These are phyloP conservation scores for Oriolus oriolus DNA, from an alignment of 2,113 vertebrate genomes.

Conservation along the genomic window DNA sequence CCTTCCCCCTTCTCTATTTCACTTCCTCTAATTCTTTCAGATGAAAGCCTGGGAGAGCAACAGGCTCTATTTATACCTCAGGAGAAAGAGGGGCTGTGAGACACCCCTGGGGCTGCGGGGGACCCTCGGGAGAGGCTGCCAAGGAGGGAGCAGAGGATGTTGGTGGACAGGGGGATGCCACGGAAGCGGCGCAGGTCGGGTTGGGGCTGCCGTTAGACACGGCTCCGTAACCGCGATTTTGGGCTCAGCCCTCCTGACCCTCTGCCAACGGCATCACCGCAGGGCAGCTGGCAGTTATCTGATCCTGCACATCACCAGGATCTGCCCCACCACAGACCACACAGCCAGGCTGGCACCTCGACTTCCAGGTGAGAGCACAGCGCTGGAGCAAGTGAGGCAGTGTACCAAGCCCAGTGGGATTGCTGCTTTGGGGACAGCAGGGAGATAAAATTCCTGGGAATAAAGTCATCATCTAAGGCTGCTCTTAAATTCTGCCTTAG, in stretches of 20 bases:
- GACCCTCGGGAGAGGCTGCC: background rate
- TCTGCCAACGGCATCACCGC: background rate
- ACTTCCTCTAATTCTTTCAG: background rate
- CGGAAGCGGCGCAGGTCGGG: fast-evolving
- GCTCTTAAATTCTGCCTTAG: background rate
- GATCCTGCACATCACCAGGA: background rate
- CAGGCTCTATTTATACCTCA: background rate
- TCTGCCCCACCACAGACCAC: background rate
- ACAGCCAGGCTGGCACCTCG: fast-evolving
- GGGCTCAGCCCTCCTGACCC: background rate
- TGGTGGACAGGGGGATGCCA: background rate
- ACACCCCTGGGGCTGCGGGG: background rate
- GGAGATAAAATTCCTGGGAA: background rate
- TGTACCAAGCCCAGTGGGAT: fast-evolving
- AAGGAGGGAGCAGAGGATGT: background rate
- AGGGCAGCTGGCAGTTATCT: background rate
- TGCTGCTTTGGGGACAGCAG: background rate
- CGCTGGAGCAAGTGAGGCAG: fast-evolving
- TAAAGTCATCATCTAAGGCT: background rate
- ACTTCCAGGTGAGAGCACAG: background rate
- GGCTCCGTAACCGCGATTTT: fast-evolving
- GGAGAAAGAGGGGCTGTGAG: background rate
- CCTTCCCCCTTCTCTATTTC: background rate
- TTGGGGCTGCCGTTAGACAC: background rate
- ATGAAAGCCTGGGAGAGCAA: background rate